Percentiles rank a stretch among this genome's conserved stretches.
Evolutionary conservation across 2,797 vertebrate species (phyloP).

Genomic region (Columba guinea): DNA sequence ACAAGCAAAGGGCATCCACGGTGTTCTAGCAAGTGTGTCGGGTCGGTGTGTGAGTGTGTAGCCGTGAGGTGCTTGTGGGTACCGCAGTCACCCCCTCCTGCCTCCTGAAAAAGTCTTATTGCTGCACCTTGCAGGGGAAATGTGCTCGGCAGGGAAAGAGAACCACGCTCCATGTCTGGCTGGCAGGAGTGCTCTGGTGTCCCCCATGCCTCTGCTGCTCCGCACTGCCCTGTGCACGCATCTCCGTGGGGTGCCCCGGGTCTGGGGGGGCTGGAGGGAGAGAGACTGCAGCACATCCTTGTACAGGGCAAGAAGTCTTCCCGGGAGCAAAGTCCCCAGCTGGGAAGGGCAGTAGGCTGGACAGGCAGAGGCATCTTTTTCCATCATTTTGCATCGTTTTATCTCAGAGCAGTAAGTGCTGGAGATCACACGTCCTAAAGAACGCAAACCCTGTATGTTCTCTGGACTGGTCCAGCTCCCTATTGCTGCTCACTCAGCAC

Average conservation of each 20-base stretch:
- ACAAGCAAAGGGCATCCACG: background rate
- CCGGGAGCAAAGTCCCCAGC: background rate
- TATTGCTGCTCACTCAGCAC: accelerated
- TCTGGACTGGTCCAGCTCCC: background rate
- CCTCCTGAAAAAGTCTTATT: background rate
- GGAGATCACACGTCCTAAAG: background rate
- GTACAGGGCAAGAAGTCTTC: background rate
- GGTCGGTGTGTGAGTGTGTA: accelerated
- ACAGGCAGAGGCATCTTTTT: background rate
- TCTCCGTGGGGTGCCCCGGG: background rate
- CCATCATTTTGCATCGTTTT: background rate
- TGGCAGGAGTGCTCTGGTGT: background rate
- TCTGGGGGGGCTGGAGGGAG: background rate
- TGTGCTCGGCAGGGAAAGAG: background rate
- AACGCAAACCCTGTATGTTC: background rate
- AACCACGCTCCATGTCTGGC: background rate
- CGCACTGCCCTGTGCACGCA: background rate
- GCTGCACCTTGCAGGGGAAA: background rate
- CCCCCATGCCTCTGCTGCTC: background rate
- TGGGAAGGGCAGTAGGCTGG: background rate
- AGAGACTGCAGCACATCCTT: accelerated
- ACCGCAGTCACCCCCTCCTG: background rate
- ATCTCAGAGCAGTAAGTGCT: background rate
- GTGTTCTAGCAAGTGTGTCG: background rate
- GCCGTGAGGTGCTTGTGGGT: accelerated